Percentiles rank a stretch among this genome's conserved stretches.
Evolutionary conservation across 2,888 invertebrate species (phyloP).

Genomic region (Parnassius glacialis): DNA sequence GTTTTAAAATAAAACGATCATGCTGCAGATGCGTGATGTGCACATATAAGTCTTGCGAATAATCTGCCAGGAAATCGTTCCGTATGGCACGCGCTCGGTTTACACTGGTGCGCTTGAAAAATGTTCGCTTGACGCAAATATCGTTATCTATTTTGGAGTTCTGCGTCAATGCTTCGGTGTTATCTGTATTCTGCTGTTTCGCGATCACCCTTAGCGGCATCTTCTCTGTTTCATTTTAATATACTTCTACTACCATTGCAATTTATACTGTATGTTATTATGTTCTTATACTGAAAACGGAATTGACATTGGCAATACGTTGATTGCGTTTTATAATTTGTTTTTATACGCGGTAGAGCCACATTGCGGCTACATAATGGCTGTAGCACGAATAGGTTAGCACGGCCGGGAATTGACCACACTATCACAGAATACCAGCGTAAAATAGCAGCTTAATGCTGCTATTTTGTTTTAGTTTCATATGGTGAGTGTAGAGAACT

Average conservation of each 20-base stretch:
- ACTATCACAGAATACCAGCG: too few relatives aligned
- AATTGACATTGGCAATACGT: too few relatives aligned
- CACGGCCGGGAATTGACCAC: too few relatives aligned
- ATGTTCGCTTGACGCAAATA: slow-evolving; percentile 79
- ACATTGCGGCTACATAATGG: too few relatives aligned
- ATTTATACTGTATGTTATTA: too few relatives aligned
- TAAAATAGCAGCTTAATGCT: too few relatives aligned
- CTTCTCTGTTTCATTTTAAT: slow-evolving; percentile 33
- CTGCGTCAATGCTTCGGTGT: slow-evolving; percentile 71
- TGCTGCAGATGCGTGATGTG: slow-evolving; percentile 53
- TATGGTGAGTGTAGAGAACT: too few relatives aligned
- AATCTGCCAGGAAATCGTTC: slow-evolving; percentile 73
- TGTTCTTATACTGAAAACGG: too few relatives aligned
- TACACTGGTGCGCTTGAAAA: slow-evolving; percentile 69
- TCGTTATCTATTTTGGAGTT: slow-evolving; percentile 79
- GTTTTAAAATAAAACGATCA: slow-evolving; percentile 51
- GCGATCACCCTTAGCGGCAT: slow-evolving; percentile 61
- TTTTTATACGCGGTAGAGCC: too few relatives aligned
- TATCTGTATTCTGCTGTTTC: slow-evolving; percentile 72
- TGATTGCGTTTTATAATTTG: too few relatives aligned
- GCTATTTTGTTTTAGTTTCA: too few relatives aligned
- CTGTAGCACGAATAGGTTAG: too few relatives aligned
- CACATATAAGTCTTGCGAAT: slow-evolving; percentile 54
- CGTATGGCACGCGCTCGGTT: slow-evolving; percentile 66
- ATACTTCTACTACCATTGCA: slow-evolving; percentile 32